A percentile compares a stretch with the other conserved stretches of the same genome.
Evolutionary conservation across 2,797 vertebrate species (phyloP).

Genomic region (Lutjanus campechanus): DNA sequence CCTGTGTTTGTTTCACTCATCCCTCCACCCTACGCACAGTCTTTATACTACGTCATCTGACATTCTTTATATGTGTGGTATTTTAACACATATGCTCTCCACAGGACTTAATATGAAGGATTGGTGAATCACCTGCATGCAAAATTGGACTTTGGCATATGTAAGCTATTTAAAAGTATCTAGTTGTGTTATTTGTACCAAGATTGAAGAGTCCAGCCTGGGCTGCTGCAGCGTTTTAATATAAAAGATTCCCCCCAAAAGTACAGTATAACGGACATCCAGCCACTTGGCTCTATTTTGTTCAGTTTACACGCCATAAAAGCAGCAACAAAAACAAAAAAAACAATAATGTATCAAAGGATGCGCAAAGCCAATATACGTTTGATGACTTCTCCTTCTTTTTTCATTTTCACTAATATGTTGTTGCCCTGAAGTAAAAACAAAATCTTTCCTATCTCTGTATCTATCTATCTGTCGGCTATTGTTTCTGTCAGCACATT

Average conservation of each 20-base stretch:
- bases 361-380: constrained; percentile 1
- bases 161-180: no score
- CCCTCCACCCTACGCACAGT: no score
- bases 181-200: no score
- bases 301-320: not conserved
- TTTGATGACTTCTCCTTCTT: not conserved
- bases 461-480: not conserved
- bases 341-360: not conserved
- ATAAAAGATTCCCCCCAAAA: not conserved
- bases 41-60: no score
- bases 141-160: no score
- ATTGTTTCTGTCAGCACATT: not conserved
- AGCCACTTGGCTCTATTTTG: not conserved
- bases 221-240: not conserved
- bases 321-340: constrained; percentile 11
- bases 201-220: no score
- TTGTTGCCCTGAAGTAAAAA: constrained; percentile 11
- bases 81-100: no score
- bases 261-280: not conserved
- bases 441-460: not conserved
- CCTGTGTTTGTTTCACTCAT: no score
- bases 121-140: no score
- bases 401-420: constrained; percentile 4
- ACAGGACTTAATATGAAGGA: no score
- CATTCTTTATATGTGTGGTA: no score